Evolutionary conservation across 2,113 vertebrate species (phyloP), one percentile per base, ranked within the genome.

Genomic region (Oreochromis spilurus): DNA sequence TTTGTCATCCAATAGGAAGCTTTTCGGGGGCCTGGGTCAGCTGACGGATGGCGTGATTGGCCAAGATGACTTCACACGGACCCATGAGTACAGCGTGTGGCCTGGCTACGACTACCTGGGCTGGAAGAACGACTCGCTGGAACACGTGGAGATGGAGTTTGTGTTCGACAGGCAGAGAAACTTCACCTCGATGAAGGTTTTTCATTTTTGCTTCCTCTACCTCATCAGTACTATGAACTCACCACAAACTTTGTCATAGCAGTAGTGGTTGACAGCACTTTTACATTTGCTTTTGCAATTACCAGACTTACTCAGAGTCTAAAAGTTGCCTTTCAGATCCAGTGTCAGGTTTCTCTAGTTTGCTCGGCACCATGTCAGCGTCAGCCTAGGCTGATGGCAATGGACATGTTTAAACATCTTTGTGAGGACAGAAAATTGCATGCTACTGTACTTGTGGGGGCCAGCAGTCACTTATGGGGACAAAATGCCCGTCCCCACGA

Each of bases 161-260:
- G 90, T 96, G 79, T 97, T 97, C 21, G 97, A 97, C 92, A 79
- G 88, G 26, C 96, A 94, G 79, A 93, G 97, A 84, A 97, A 97
- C 94, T 97, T 97, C 91, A 97, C 96, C 31, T 96, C 95, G 48
- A 96, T 97, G 97, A 97, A 97, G 97, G 97, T 97, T 45, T 50
- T 26, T 26, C 0, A 0, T 58, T 9, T 26, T 24, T 50, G 24
- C 21, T 81, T 60, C 13, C 5, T 43, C 19, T 6, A 7, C 9
- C 5, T 55, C 19, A 10, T 67, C 70, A 17, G n/a, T 0, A 40
- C 11, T 67, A 43, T 72, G 38, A 4, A 72, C 14, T 72, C 21
- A 1, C 21, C 65, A 17, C 38, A 72, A 26, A 45, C 65, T 10
- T 9, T 45, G 65, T 72, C 14, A 75, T 2, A 29, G 24, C 70